phyloP scores from a whole-genome alignment of 2,113 vertebrate genomes.

The Scalopus aquaticus region DNA sequence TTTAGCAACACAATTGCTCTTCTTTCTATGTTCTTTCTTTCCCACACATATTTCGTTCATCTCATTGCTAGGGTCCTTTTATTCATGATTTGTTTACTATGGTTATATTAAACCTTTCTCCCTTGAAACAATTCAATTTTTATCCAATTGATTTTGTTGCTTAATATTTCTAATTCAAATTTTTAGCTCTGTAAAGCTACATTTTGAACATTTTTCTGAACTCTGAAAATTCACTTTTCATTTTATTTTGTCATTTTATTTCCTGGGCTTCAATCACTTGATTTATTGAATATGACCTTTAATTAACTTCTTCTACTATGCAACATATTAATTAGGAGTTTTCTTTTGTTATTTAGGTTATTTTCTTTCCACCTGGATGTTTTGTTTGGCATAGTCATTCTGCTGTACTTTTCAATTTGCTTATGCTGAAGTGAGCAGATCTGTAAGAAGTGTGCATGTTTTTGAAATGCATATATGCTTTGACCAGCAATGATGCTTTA shows the following conservation, averaged over 20 bases:
- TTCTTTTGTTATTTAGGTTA: not conserved
- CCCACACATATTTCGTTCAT: not conserved
- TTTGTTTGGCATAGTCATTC: not conserved
- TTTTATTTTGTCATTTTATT: not conserved
- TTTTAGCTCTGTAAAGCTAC: not conserved
- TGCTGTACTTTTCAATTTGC: not conserved
- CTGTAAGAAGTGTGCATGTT: not conserved
- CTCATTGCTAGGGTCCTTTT: not conserved
- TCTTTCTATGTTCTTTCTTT: not conserved
- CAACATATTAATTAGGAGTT: not conserved
- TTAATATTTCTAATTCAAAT: not conserved
- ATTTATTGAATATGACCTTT: not conserved
- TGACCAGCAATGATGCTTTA: too few species aligned
- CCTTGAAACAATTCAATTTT: not conserved
- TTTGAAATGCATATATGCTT: too few species aligned
- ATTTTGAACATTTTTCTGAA: slow-evolving; percentile 21
- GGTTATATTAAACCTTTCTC: slow-evolving; percentile 16
- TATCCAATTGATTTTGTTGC: not conserved
- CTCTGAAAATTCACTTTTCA: slow-evolving; percentile 11
- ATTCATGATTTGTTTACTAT: not conserved
- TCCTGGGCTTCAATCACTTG: not conserved
- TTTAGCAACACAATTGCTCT: not conserved
- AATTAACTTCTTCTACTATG: not conserved
- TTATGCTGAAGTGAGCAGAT: not conserved
- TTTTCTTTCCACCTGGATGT: not conserved